Evolutionary conservation across 2,113 vertebrate species (phyloP), one percentile per base, ranked within the genome.

Genomic region (Platichthys stellatus): DNA sequence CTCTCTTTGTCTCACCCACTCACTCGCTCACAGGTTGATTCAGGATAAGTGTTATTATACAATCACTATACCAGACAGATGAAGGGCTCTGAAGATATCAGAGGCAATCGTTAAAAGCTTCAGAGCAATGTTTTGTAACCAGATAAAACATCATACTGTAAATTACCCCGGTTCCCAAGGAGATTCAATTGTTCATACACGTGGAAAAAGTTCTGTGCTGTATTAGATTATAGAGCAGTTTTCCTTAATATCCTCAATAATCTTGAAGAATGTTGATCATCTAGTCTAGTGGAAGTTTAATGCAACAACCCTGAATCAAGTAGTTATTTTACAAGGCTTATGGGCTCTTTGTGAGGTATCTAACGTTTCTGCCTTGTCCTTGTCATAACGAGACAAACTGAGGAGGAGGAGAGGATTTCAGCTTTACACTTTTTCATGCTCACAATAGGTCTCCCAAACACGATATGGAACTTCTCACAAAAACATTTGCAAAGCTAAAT

Each of bases 31-130:
- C 20, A 35, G 14, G 47, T 23, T 56, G 21, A 58, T 31, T 73
- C 47, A 49, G 54, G 23, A 51, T 12, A 47, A 62, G 35, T 56
- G 56, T 21, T 69, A 63, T 73, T 47, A 56, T 38, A 38, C 9
- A 38, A 10, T 38, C 8, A 38, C 35, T 38, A 38, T 38, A 38
- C 35, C 35, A 38, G 35, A 38, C 35, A 9, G 31, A 31, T 31
- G 31, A 31, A 31, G 31, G 31, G 9, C 35, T 38, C 35, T 38
- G 35, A 38, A n/a, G 56, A 49, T 49, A 15, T 40, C 3, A 2
- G 18, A 63, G 6, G 23, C 15, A 3, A 18, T 11, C 23, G n/a
- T 24, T 23, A 24, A 11, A 14, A 14, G 21, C 12, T 4, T 4
- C 12, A 10, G 20, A 54, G 20, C 7, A 57, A 57, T 56, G n/a